phyloP scores from a whole-genome alignment of 2,888 invertebrate species.

The Erebia palarica region DNA sequence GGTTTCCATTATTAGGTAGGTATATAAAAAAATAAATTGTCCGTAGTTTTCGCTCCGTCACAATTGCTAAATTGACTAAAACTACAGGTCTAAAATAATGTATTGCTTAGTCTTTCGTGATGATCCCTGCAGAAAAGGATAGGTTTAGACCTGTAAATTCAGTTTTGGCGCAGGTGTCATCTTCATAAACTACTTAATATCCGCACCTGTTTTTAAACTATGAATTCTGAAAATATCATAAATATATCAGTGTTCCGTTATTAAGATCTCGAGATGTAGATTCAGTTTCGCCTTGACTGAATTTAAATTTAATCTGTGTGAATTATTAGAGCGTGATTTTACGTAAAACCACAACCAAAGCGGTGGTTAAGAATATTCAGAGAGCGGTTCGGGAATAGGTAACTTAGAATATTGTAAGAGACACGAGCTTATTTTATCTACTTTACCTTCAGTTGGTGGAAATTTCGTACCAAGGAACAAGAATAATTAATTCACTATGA shows the following conservation, averaged over 20 bases:
- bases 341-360: slow-evolving; percentile 36
- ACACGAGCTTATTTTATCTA: slow-evolving; percentile 7
- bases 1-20: too few species aligned
- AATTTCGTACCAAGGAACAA: too few species aligned
- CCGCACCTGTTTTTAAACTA: background rate
- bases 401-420: background rate
- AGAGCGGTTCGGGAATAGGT: background rate
- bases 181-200: background rate
- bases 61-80: too few species aligned
- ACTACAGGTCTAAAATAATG: too few species aligned
- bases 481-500: too few species aligned
- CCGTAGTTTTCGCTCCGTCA: too few species aligned
- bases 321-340: slow-evolving; percentile 38
- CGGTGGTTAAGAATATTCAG: slow-evolving; percentile 25
- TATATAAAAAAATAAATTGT: too few species aligned
- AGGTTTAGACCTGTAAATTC: background rate
- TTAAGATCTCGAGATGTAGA: slow-evolving; percentile 29
- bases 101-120: too few species aligned
- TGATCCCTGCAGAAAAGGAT: too few species aligned
- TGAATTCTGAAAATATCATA: slow-evolving; percentile 23
- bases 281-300: slow-evolving; percentile 33
- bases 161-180: background rate
- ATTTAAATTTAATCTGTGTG: slow-evolving; percentile 33
- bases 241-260: slow-evolving; percentile 29
- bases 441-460: too few species aligned